These are phyloP conservation scores for Lasius platythorax DNA, from an alignment of 2,888 invertebrate genomes.

Conservation along the genomic window DNA sequence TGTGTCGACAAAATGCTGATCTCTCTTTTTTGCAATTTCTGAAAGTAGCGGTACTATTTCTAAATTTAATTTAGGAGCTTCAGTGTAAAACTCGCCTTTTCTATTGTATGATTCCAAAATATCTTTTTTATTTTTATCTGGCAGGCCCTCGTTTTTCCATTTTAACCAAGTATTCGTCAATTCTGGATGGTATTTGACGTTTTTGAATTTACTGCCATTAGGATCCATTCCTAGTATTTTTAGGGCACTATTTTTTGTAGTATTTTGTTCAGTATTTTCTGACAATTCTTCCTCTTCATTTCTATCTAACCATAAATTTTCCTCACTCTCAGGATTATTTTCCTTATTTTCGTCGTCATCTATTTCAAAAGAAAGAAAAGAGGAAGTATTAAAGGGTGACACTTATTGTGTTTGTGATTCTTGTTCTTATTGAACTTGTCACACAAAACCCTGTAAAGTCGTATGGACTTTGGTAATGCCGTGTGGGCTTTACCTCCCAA, in stretches of 20 bases:
- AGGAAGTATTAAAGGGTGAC: too few species aligned
- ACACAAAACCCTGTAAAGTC: too few species aligned
- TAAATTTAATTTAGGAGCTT: background rate
- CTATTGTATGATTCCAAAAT: background rate
- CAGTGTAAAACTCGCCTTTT: background rate
- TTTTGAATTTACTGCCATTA: background rate
- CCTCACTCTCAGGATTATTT: too few species aligned
- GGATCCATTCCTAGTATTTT: background rate
- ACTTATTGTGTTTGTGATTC: too few species aligned
- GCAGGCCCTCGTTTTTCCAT: background rate
- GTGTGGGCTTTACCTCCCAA: too few species aligned
- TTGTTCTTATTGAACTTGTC: too few species aligned
- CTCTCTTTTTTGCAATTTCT: slow-evolving; percentile 8
- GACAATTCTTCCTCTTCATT: background rate
- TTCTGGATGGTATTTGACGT: background rate
- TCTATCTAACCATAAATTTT: too few species aligned
- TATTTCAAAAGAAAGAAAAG: too few species aligned
- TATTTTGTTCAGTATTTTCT: background rate
- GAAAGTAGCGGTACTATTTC: background rate
- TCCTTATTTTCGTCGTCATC: too few species aligned
- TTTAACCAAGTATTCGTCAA: background rate
- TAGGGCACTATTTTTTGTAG: background rate
- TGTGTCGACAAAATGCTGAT: background rate
- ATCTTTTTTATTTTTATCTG: slow-evolving; percentile 8
- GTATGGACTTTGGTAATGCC: too few species aligned